Percentiles rank a stretch among this genome's conserved stretches.
These are phyloP conservation scores for Kuschelorhynchus macadamiae DNA, from an alignment of 2,888 invertebrate genomes.

Conservation along the genomic window DNA sequence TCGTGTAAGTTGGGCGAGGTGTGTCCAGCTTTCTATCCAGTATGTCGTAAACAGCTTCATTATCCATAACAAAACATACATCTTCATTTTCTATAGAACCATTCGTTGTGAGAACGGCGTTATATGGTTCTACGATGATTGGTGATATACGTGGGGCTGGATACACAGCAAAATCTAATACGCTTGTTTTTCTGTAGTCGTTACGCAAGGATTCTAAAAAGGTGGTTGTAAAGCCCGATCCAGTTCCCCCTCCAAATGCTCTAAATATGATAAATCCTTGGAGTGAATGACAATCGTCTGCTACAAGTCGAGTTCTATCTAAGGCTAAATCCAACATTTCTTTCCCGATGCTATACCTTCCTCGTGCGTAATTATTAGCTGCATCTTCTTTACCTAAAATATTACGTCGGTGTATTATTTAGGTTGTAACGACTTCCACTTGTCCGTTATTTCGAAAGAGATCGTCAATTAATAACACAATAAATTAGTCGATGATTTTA, in stretches of 20 bases:
- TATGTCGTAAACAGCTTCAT: slow-evolving; percentile 84
- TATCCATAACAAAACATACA: slow-evolving; percentile 81
- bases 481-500: no score
- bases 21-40: slow-evolving; percentile 82
- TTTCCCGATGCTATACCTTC: slow-evolving; percentile 83
- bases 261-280: slow-evolving; percentile 78
- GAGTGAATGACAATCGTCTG: slow-evolving; percentile 76
- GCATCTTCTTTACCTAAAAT: slow-evolving; percentile 80
- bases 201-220: slow-evolving; percentile 75
- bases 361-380: slow-evolving; percentile 87
- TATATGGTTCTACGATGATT: slow-evolving; percentile 84
- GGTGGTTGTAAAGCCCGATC: slow-evolving; percentile 81
- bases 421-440: no score
- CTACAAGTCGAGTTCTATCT: slow-evolving; percentile 77
- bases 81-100: slow-evolving; percentile 79
- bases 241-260: slow-evolving; percentile 84
- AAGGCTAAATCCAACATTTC: slow-evolving; percentile 82
- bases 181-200: slow-evolving; percentile 77
- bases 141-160: slow-evolving; percentile 88
- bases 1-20: slow-evolving; percentile 86
- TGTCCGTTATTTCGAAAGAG: no score
- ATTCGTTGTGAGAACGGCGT: slow-evolving; percentile 79
- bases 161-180: slow-evolving; percentile 81
- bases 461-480: no score
- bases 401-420: no score